Evolutionary conservation across 2,888 invertebrate genomes (phyloP), one percentile per base, ranked within the genome.

Genomic region (Iphiclides podalirius): DNA sequence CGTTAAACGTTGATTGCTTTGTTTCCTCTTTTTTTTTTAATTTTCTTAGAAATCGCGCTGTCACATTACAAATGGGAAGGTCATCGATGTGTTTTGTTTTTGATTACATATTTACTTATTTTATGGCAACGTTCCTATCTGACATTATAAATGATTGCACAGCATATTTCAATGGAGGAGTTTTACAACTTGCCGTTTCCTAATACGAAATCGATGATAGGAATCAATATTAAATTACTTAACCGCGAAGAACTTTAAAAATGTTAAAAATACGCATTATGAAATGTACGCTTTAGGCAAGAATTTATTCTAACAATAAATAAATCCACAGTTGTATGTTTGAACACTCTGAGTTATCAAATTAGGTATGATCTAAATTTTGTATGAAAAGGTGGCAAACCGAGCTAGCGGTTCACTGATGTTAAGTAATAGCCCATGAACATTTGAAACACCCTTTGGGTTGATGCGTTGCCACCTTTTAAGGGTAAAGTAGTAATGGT

Each of bases 61-160:
- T 11, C 31, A 31, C 17, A n/a, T 31, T 17, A 39, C 20, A 7
- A 34, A 34, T 15, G 33, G 12, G 17, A 13, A 38, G 45, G 20
- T 45, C 31, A 31, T 31, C 31, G 33, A 23, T 12, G 23, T 47
- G 13, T 39, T 34, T 44, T 36, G 44, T 44, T 23, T 44, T 9
- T n/a, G 26, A 43, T 43, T 20, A 14, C 12, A 7, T 11, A 31
- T 31, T 31, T 31, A 31, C 31, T 31, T n/a, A 31, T 31, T 11
- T 11, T 31, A 31, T 31, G 4, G 31, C 31, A 31, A 31, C 12
- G 31, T 31, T 2, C n/a, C 4, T n/a, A 31, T 31, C 12, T 31
- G 31, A 31, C 31, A 31, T 1, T 12, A 31, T 31, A 31, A 31
- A 31, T 31, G 31, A 11, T 31, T 31, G 4, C 4, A 31, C 11